Conservation (phyloP, 2,797 vertebrate genomes). For the Pampus argenteus region DNA sequence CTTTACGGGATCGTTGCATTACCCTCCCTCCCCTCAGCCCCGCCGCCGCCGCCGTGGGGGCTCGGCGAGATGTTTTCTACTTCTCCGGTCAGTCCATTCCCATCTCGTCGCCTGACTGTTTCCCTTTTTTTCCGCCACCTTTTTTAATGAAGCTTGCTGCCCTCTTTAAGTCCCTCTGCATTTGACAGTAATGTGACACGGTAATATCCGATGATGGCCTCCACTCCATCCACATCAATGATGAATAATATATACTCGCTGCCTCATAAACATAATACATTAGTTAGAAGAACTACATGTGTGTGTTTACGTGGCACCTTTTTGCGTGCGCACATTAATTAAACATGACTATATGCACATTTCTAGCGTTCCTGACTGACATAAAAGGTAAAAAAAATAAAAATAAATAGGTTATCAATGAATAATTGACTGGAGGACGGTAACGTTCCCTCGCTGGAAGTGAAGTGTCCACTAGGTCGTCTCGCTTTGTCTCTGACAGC, state of each 20-base stretch:
- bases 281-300: slow-evolving; percentile 79
- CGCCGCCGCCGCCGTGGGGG: slow-evolving; percentile 18
- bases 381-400: slow-evolving; percentile 81
- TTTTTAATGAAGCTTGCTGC: slow-evolving; percentile 73
- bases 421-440: slow-evolving; percentile 84
- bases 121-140: slow-evolving; percentile 54
- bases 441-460: slow-evolving; percentile 41
- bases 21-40: slow-evolving; percentile 8
- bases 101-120: slow-evolving; percentile 58
- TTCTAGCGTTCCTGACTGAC: slow-evolving; percentile 78
- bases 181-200: slow-evolving; percentile 84
- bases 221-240: slow-evolving; percentile 63
- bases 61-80: slow-evolving; percentile 52
- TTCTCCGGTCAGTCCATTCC: slow-evolving; percentile 70
- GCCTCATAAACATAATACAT: slow-evolving; percentile 86
- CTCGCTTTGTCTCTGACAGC: slow-evolving; percentile 69
- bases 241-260: slow-evolving; percentile 84
- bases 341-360: slow-evolving; percentile 83
- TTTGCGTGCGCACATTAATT: slow-evolving; percentile 74
- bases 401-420: slow-evolving; percentile 86
- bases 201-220: slow-evolving; percentile 74
- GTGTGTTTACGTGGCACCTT: slow-evolving; percentile 69
- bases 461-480: slow-evolving; percentile 70
- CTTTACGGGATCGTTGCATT: slow-evolving; percentile 53
- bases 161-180: slow-evolving; percentile 77